Evolutionary conservation across 2,888 invertebrate species (phyloP).

Genomic region (Rapana venosa): DNA sequence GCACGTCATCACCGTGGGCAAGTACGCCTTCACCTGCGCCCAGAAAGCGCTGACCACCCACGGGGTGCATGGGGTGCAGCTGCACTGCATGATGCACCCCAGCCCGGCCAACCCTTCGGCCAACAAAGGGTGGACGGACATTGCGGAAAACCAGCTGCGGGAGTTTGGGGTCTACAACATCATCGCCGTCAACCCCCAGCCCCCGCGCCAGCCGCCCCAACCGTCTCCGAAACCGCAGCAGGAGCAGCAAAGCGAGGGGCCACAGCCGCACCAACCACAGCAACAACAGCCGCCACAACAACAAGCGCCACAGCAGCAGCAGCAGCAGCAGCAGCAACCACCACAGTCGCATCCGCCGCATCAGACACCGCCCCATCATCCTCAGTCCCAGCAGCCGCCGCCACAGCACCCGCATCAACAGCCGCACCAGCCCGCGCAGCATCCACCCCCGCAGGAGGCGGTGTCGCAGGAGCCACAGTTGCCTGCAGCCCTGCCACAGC

Average conservation of each 20-base stretch:
- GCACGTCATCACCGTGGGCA: conserved; percentile 89
- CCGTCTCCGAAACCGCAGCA: conserved; percentile 14
- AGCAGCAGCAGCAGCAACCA: conserved; percentile 3
- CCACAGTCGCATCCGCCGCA: background rate
- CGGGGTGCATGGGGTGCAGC: conserved; percentile 66
- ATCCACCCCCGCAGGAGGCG: background rate
- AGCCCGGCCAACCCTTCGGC: conserved; percentile 88
- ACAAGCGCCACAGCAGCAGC: conserved; percentile 18
- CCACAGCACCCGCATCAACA: conserved; percentile 23
- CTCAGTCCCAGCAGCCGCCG: conserved; percentile 10
- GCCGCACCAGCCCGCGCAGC: background rate
- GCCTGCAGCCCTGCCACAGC: background rate
- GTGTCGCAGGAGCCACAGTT: background rate
- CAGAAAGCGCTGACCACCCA: conserved; percentile 51
- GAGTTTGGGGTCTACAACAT: conserved; percentile 81
- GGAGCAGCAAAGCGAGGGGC: background rate
- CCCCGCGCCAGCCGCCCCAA: conserved; percentile 14
- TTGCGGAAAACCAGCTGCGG: conserved; percentile 83
- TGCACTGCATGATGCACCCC: conserved; percentile 86
- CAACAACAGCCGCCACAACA: conserved; percentile 35
- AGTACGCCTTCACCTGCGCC: conserved; percentile 64
- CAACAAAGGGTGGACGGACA: conserved; percentile 89
- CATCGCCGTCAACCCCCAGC: conserved; percentile 46
- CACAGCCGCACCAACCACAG: conserved; percentile 29
- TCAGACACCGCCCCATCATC: conserved; percentile 6